Percentiles rank a stretch among this genome's conserved stretches.
phyloP scores from a whole-genome alignment of 2,888 invertebrate species.

The Stenotaenia linearis region DNA sequence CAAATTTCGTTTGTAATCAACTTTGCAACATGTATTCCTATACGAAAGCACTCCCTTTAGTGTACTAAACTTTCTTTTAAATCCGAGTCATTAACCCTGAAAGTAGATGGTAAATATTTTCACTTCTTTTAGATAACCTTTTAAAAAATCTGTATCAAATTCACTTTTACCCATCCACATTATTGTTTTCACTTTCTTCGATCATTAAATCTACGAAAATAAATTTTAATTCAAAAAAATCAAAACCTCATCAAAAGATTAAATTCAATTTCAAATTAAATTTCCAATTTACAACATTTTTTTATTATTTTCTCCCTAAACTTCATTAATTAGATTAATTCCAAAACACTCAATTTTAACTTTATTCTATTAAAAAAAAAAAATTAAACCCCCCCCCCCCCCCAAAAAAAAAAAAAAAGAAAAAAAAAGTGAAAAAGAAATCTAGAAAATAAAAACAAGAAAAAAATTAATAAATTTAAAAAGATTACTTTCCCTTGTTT shows the following conservation, averaged over 20 bases:
- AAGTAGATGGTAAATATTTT: neutral
- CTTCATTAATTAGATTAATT: neutral
- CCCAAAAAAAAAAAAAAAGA: no score
- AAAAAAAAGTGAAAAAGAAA: neutral
- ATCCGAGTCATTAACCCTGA: neutral
- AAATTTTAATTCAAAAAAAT: neutral
- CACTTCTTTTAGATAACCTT: neutral
- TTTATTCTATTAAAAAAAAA: neutral
- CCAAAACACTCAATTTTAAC: neutral
- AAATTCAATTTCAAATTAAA: neutral
- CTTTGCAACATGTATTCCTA: constrained; percentile 1
- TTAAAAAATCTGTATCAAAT: neutral
- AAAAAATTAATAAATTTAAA: neutral
- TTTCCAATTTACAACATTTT: neutral
- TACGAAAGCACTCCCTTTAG: constrained; percentile 7
- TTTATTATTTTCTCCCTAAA: neutral
- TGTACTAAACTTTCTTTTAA: constrained; percentile 1
- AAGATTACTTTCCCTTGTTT: neutral
- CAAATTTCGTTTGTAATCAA: constrained; percentile 14
- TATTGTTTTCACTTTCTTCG: no score
- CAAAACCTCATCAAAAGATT: neutral
- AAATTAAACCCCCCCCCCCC: no score
- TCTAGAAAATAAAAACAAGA: neutral
- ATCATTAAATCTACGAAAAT: no score
- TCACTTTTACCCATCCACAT: neutral